Percentiles rank a stretch among this genome's conserved stretches.
Evolutionary conservation across 2,888 invertebrate genomes (phyloP).

Genomic region (Philopedon plagiatum): DNA sequence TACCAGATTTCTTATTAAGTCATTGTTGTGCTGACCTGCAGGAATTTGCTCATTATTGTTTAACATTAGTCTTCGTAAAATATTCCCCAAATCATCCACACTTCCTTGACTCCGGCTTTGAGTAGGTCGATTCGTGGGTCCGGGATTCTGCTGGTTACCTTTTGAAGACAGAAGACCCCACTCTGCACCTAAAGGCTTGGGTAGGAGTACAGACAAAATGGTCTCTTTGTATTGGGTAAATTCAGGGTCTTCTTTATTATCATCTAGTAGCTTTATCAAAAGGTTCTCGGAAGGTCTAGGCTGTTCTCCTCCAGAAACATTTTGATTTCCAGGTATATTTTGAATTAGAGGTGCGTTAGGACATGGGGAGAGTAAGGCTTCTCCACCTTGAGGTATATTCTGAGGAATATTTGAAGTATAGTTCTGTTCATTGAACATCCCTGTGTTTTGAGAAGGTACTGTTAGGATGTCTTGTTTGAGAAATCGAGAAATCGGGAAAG

Average conservation of each 20-base stretch:
- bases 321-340: neutral
- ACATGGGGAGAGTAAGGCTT: too few relatives aligned
- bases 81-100: constrained; percentile 16
- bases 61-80: constrained; percentile 19
- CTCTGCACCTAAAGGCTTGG: constrained; percentile 28
- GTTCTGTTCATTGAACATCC: constrained; percentile 27
- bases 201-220: constrained; percentile 38
- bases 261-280: constrained; percentile 30
- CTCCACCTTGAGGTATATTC: constrained; percentile 21
- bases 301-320: neutral
- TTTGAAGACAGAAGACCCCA: constrained; percentile 36
- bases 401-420: constrained; percentile 22
- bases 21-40: constrained; percentile 26
- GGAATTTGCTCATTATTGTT: constrained; percentile 5
- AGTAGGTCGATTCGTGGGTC: constrained; percentile 16
- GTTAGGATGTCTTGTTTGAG: constrained; percentile 51
- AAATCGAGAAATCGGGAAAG: constrained; percentile 56
- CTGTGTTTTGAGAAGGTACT: constrained; percentile 9
- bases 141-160: constrained; percentile 9
- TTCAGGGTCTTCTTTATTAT: constrained; percentile 27
- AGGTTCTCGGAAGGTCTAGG: constrained; percentile 41
- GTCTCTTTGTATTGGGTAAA: constrained; percentile 5
- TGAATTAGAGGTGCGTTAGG: neutral
- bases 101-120: constrained; percentile 8
- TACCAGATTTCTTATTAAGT: constrained; percentile 37